Evolutionary conservation across 2,797 vertebrate species (phyloP), one percentile per base, ranked within the genome.

Genomic region (Coregonus suidteri): DNA sequence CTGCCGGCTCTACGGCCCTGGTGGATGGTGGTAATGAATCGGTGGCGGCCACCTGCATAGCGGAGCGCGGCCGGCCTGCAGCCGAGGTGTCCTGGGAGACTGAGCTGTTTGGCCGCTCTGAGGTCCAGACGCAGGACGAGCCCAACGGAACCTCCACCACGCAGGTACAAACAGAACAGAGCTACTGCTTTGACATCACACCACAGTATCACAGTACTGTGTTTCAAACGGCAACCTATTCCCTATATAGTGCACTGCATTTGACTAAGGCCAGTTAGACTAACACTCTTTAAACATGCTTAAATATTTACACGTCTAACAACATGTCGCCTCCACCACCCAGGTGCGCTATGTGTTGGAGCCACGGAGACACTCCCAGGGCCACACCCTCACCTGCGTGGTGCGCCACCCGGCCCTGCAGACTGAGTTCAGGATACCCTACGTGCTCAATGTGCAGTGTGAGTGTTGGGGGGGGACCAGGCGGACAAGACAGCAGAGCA

Each of bases 41-140:
- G 1, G 59, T 96, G 90, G 98, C 97, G 90, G 98, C 97, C 65
- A 94, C 95, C 77, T 99, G 98, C 90, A 96, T 93, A n/a, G 98
- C 98, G 56, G 97, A 98, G 85, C 95, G 93, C 16, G 97, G 97
- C 71, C 97, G 96, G 62, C 98, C 98, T 51, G 92, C 94, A 6
- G 97, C 98, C 0, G 91, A 93, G 59, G 95, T 99, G 76, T 93
- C 93, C 83, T 99, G 98, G 98, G 96, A 98, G 92, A 89, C 94
- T 0, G 95, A 96, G 77, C 91, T 94, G 77, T 91, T 94, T 34
- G 98, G 98, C 34, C 93, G 94, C 78, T 95, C 93, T 34, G 93
- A 96, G 83, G 88, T 84, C 75, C 93, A 84, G 65, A 91, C 85
- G 65, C 94, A 91, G 71, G 84, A 93, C 2, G 97, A 96, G 91